These are phyloP conservation scores for Terebella lapidaria DNA, from an alignment of 2,888 invertebrate species.

Conservation along the genomic window DNA sequence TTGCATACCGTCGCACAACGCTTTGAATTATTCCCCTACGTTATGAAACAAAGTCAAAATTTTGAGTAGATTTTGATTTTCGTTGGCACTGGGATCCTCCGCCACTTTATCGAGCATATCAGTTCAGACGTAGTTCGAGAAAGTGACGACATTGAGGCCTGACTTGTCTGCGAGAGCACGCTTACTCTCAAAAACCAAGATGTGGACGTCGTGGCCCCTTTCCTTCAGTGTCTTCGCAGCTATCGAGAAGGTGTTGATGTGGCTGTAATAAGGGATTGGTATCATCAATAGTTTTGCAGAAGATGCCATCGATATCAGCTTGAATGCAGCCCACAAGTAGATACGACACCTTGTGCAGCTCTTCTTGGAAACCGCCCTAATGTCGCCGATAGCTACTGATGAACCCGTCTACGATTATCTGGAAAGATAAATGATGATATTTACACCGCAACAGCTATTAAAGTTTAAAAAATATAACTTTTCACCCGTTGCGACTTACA, in stretches of 20 bases:
- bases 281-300: not conserved
- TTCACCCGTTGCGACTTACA: no score
- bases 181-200: not conserved
- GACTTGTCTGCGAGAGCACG: not conserved
- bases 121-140: not conserved
- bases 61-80: not conserved
- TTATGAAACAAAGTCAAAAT: not conserved
- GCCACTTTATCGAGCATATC: not conserved
- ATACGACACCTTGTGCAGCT: no score
- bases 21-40: not conserved
- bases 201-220: slow-evolving; percentile 3
- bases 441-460: no score
- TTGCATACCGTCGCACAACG: not conserved
- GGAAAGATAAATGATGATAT: no score
- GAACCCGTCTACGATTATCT: no score
- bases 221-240: not conserved
- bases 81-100: not conserved
- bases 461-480: no score
- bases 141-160: not conserved
- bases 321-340: no score
- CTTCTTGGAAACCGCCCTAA: no score
- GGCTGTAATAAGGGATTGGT: not conserved
- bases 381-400: no score
- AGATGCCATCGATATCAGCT: not conserved
- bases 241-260: slow-evolving; percentile 6